These are phyloP conservation scores for Anticlea derivata DNA, from an alignment of 2,888 invertebrate species.

Conservation along the genomic window DNA sequence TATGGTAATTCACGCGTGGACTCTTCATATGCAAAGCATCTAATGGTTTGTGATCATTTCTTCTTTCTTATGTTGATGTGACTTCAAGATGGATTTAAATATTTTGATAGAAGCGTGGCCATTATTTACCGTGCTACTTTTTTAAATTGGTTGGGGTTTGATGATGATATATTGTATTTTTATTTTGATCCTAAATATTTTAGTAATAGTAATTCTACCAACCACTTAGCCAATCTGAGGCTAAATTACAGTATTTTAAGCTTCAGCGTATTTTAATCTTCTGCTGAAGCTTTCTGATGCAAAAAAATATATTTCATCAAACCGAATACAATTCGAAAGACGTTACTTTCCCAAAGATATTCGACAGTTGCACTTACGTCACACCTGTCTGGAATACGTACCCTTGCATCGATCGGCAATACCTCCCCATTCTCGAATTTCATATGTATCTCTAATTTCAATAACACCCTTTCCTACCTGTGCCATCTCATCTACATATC, in stretches of 20 bases:
- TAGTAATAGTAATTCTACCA: too few species aligned
- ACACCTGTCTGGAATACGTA: constrained; percentile 50
- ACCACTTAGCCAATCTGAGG: too few species aligned
- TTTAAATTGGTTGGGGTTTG: constrained; percentile 3
- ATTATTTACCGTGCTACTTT: constrained; percentile 13
- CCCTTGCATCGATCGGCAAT: constrained; percentile 53
- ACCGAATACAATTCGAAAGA: constrained; percentile 34
- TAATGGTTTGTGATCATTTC: constrained; percentile 62
- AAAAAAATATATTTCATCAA: constrained; percentile 15
- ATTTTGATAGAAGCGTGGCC: constrained; percentile 28
- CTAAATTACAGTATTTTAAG: too few species aligned
- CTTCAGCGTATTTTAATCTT: not conserved
- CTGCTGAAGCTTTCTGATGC: too few species aligned
- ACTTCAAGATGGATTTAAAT: constrained; percentile 30
- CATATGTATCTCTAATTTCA: constrained; percentile 80
- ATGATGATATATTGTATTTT: not conserved
- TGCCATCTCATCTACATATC: constrained; percentile 81
- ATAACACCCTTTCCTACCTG: constrained; percentile 78
- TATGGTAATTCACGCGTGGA: constrained; percentile 80
- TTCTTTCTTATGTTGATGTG: constrained; percentile 65
- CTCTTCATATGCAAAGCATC: constrained; percentile 77
- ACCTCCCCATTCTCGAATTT: constrained; percentile 68
- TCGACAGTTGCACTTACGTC: constrained; percentile 40
- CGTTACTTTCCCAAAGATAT: constrained; percentile 45
- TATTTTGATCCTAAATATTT: too few species aligned